Evolutionary conservation across 2,113 vertebrate genomes (phyloP).

Genomic region (Nasalis larvatus): DNA sequence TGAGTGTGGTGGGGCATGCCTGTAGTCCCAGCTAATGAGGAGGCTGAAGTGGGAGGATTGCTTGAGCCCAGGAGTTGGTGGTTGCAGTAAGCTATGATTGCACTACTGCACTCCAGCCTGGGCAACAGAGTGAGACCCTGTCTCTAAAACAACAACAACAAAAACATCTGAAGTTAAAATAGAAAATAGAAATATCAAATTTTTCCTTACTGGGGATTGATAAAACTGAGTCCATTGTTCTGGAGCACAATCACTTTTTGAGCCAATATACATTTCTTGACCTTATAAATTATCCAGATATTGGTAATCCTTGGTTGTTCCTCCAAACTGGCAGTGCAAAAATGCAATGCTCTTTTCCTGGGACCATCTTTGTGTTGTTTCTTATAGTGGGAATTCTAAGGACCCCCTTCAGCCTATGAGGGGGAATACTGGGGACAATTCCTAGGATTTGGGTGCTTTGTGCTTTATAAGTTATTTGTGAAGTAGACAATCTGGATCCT

Average conservation of each 20-base stretch:
- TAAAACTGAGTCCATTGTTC: not conserved
- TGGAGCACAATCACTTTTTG: not conserved
- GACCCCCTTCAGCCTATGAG: not conserved
- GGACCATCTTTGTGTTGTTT: not conserved
- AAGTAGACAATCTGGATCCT: constrained; percentile 36
- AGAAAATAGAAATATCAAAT: not conserved
- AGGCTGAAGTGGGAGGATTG: no score
- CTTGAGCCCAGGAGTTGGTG: no score
- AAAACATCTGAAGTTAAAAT: no score
- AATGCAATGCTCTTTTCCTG: not conserved
- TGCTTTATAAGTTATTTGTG: constrained; percentile 7
- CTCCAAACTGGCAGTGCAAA: not conserved
- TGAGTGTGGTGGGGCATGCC: no score
- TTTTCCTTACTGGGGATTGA: not conserved
- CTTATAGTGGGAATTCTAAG: not conserved
- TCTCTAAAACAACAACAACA: no score
- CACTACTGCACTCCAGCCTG: no score
- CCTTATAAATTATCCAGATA: not conserved
- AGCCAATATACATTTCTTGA: not conserved
- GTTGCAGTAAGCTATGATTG: no score
- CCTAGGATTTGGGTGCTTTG: not conserved
- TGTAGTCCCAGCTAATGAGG: no score
- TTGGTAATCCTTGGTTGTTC: not conserved
- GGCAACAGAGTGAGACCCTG: no score
- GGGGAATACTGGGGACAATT: not conserved